Conservation (phyloP, 2,888 invertebrate genomes). For the Cybosia mesomella region DNA sequence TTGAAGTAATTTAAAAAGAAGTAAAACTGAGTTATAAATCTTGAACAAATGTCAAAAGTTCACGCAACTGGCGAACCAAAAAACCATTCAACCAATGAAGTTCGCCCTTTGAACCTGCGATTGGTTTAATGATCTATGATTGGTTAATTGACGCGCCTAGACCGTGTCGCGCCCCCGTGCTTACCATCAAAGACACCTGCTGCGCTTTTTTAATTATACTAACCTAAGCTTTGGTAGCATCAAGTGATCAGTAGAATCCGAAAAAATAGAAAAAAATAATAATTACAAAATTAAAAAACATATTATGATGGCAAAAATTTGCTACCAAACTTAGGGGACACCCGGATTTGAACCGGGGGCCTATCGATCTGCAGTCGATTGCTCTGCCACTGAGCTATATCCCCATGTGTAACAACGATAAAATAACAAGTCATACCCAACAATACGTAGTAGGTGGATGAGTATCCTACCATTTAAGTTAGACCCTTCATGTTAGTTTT, state of each 20-base stretch:
- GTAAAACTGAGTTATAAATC: no score
- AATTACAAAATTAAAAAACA: not conserved
- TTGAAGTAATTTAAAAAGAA: not conserved
- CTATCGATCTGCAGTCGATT: slow-evolving; percentile 87
- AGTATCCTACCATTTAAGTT: not conserved
- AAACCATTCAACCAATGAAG: no score
- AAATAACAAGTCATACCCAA: slow-evolving; percentile 26
- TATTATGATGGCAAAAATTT: not conserved
- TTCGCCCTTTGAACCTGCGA: no score
- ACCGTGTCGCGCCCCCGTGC: no score
- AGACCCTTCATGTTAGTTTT: slow-evolving; percentile 24
- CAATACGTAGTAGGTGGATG: slow-evolving; percentile 20
- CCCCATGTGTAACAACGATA: slow-evolving; percentile 46
- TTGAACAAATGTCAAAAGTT: no score
- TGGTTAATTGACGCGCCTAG: no score
- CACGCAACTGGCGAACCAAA: no score
- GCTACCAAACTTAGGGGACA: slow-evolving; percentile 66
- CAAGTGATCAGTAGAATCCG: not conserved
- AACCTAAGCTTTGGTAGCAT: no score
- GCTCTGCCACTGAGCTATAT: slow-evolving; percentile 84
- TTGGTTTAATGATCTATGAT: no score
- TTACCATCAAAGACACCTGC: no score
- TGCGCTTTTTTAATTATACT: no score
- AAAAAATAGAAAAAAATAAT: not conserved
- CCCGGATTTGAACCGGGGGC: slow-evolving; percentile 85